Evolutionary conservation across 2,113 vertebrate genomes (phyloP), one percentile per base, ranked within the genome.

Genomic region (Neotoma lepida): DNA sequence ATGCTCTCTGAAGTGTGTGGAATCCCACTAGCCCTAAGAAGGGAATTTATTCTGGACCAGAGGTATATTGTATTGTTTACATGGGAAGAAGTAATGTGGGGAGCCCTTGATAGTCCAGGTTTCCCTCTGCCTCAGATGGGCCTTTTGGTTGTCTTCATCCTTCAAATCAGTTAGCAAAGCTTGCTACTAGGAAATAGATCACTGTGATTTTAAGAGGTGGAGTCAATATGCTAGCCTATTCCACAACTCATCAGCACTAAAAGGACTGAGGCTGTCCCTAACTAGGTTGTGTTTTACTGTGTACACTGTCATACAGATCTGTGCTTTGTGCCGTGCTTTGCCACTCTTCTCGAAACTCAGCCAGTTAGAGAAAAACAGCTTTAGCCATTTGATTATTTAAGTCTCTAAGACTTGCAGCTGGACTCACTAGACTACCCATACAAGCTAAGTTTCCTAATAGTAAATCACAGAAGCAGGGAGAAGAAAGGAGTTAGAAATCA

Each of bases 321-420:
- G 86, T 92, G 85, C 91, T 96, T 90, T 93, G 84, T 41, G 58
- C 41, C 73, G 90, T 46, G 46, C 86, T 80, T 91, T 95, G 86
- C 56, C 90, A 84, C 49, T 92, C 80, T 94, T 95, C 87, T 95
- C 77, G 76, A 96, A 86, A 88, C n/a, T 93, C 89, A 95, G 93
- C 61, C 82, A 89, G 86, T 64, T 85, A 70, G 78, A 96, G 74
- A 97, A 96, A 96, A 93, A 85, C n/a, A 88, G 94, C 90, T 90
- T 76, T 88, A 93, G 85, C 33, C 77, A 76, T 95, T 90, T 91
- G 77, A 96, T 94, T 93, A 94, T 44, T 85, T 82, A 77, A 82
- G 68, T 82, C 78, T 95, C 68, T 39, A 56, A 95, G 77, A 71
- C 51, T 95, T 91, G 68, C 33, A 93, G 84, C 86, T 94, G 46